Conservation (phyloP, 2,113 vertebrate genomes). For the Danio rerio region GRCz12tu NC_133192.1:21146001-21146500, state of each 20-base stretch:
- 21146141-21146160: conserved; percentile 7
- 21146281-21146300: neutral
- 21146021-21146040: neutral
- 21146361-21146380: neutral
- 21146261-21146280: conserved; percentile 7
- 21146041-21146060: neutral
- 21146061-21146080: conserved; percentile 22
- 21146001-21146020: conserved; percentile 21
- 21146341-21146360: neutral
- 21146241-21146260: neutral
- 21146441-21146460: conserved; percentile 50
- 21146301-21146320: neutral
- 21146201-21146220: too few relatives aligned
- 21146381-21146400: conserved; percentile 19
- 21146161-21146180: conserved; percentile 16
- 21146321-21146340: neutral
- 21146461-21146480: neutral
- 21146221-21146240: neutral
- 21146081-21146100: conserved; percentile 17
- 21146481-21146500: neutral
- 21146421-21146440: conserved; percentile 61
- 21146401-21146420: conserved; percentile 24
- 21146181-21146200: conserved; percentile 32
- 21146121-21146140: neutral
- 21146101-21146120: conserved; percentile 28